Base-by-base conservation (phyloP, 2,888 invertebrate genomes). In the Rhogogaster chlorosoma region DNA sequence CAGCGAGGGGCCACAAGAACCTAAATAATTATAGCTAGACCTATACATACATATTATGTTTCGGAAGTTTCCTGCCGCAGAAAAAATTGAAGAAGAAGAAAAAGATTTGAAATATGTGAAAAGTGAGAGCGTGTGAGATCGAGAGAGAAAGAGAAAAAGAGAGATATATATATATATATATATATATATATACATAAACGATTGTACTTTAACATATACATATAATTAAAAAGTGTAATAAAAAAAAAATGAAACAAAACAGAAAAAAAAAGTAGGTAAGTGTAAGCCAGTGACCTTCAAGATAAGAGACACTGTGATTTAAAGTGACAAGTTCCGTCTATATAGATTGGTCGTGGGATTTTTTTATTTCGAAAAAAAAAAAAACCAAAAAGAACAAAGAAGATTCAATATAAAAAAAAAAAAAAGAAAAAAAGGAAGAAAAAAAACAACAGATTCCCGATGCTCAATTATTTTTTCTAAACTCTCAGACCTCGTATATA, bases 361-460 rank as follows among this genome's bases (percentile, higher is more conserved):
- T 49, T 49, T 53, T 57, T 32, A 32, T 29, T 49, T 38, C 9
- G 42, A 73, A 42, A 1, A 10, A 36, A 42, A 42, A 78, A 45
- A 70, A 84, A 32, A 29, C 10, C 61, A 10, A 53, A 71, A 75
- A 67, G 6, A 67, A 22, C 36, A 36, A 18, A 22, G 42, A 70
- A 70, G n/a, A n/a, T n/a, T n/a, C n/a, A n/a, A n/a, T n/a, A n/a
- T n/a, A 18, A 32, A 45, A 84, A 32, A 86, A 84, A 71, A 53
- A 80, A 61, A 26, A 26, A 29, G n/a, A 82, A 15, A 12, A 29
- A 38, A 18, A 7, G 42, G 9, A 85, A 15, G 22, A 67, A 67
- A 38, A 18, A 29, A 67, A 84, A 42, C 86, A 85, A 73, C 73
- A 82, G 87, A 87, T 86, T 86, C 86, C 85, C 86, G 86, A 86